phyloP scores from a whole-genome alignment of 2,113 vertebrate genomes.

The Pseudopipra pipra region DNA sequence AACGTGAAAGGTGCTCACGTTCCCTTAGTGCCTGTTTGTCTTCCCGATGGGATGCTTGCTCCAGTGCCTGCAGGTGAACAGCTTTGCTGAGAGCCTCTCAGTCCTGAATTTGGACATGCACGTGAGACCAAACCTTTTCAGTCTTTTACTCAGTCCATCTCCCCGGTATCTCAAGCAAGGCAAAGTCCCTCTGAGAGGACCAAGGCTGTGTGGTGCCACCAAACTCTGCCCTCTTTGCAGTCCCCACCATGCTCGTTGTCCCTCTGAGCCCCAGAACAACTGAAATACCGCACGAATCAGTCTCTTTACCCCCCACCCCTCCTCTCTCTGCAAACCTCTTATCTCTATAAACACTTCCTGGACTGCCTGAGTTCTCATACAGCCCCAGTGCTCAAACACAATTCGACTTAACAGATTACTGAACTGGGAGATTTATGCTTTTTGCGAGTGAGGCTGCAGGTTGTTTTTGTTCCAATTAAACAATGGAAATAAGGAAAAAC shows the following conservation, averaged over 20 bases:
- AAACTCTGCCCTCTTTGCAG: background rate
- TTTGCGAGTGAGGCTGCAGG: background rate
- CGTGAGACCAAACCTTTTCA: background rate
- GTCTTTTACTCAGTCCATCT: background rate
- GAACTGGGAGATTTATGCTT: conserved; percentile 47
- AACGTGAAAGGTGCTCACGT: rapidly evolving
- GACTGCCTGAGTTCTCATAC: conserved; percentile 47
- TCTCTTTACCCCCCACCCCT: background rate
- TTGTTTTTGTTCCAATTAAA: conserved; percentile 56
- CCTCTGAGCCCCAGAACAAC: background rate
- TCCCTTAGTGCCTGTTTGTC: background rate
- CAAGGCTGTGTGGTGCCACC: background rate
- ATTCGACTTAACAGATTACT: background rate
- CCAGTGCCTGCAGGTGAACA: background rate
- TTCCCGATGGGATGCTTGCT: background rate
- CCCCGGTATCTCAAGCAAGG: background rate
- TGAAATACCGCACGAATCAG: background rate
- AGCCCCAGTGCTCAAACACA: background rate
- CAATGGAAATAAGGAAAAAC: conserved; percentile 53
- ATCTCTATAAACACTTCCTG: conserved; percentile 62
- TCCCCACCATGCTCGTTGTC: rapidly evolving
- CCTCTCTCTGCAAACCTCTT: conserved; percentile 11
- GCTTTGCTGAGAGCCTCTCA: background rate
- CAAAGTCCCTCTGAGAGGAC: background rate
- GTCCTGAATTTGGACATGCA: rapidly evolving